Percentiles rank a stretch among this genome's conserved stretches.
phyloP scores from a whole-genome alignment of 64 coral and sea anemone genomes.

The Montipora efflorescens region DNA sequence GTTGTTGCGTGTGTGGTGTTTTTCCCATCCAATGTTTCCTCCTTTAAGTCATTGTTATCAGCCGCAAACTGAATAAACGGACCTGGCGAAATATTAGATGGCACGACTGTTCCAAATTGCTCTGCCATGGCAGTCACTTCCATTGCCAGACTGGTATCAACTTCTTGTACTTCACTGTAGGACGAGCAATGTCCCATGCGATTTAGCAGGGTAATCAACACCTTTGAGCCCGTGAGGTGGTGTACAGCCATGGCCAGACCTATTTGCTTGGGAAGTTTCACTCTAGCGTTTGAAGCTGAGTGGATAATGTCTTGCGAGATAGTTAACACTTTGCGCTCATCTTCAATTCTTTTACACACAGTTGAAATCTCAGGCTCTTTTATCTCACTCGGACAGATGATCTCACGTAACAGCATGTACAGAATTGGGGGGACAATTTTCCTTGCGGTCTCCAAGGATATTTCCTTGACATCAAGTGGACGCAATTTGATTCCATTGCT shows the following conservation, averaged over 20 bases:
- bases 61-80: slow-evolving; percentile 37
- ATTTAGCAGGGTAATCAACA: slow-evolving; percentile 30
- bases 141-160: slow-evolving; percentile 30
- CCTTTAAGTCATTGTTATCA: slow-evolving; percentile 59
- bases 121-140: slow-evolving; percentile 23
- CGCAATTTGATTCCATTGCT: too few relatives aligned
- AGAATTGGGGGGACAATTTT: too few relatives aligned
- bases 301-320: slow-evolving; percentile 44
- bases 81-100: slow-evolving; percentile 22
- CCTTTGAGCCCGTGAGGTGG: background rate
- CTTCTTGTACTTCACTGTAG: slow-evolving; percentile 15
- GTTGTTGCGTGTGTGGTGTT: slow-evolving; percentile 39
- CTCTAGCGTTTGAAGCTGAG: background rate
- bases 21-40: slow-evolving; percentile 22
- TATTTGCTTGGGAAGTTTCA: slow-evolving; percentile 42
- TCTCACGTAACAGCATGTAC: too few relatives aligned
- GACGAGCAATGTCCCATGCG: slow-evolving; percentile 49
- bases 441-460: too few relatives aligned
- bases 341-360: too few relatives aligned
- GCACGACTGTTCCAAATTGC: slow-evolving; percentile 45
- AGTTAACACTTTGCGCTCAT: slow-evolving; percentile 31
- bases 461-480: too few relatives aligned
- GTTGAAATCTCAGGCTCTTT: too few relatives aligned
- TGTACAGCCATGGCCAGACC: background rate
- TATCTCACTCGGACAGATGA: too few relatives aligned